Evolutionary conservation across 2,888 invertebrate species (phyloP).

Genomic region (Troilus luridus): DNA sequence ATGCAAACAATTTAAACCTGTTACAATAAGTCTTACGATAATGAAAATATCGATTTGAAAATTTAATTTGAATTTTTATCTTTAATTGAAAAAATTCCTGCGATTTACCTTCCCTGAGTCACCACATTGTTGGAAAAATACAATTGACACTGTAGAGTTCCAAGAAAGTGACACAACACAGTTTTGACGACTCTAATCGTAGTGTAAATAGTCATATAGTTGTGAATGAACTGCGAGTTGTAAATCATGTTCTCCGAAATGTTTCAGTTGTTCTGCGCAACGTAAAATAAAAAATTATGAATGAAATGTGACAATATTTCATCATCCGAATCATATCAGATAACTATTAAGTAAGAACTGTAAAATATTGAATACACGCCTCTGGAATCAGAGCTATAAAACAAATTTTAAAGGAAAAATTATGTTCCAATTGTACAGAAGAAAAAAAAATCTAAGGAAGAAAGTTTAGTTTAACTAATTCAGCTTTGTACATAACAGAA

Average conservation of each 20-base stretch:
- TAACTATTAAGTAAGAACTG: not conserved
- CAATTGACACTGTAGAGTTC: not conserved
- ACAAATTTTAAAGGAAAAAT: too few species aligned
- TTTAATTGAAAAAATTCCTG: not conserved
- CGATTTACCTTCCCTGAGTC: not conserved
- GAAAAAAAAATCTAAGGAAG: too few species aligned
- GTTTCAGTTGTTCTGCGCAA: not conserved
- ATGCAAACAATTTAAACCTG: not conserved
- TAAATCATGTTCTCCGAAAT: not conserved
- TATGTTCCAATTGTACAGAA: too few species aligned
- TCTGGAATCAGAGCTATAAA: too few species aligned
- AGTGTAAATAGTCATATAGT: constrained; percentile 12
- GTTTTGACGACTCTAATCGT: not conserved
- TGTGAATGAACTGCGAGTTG: constrained; percentile 1
- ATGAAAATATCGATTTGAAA: not conserved
- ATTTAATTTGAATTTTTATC: not conserved
- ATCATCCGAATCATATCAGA: not conserved
- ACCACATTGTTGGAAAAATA: not conserved
- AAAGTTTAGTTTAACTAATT: too few species aligned
- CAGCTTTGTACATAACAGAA: too few species aligned
- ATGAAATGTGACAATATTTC: not conserved
- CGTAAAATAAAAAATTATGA: not conserved
- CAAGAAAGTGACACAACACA: not conserved
- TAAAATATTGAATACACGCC: too few species aligned
- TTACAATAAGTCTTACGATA: not conserved